These are phyloP conservation scores for Mola mola DNA, from an alignment of 2,113 vertebrate species.

Conservation along the genomic window DNA sequence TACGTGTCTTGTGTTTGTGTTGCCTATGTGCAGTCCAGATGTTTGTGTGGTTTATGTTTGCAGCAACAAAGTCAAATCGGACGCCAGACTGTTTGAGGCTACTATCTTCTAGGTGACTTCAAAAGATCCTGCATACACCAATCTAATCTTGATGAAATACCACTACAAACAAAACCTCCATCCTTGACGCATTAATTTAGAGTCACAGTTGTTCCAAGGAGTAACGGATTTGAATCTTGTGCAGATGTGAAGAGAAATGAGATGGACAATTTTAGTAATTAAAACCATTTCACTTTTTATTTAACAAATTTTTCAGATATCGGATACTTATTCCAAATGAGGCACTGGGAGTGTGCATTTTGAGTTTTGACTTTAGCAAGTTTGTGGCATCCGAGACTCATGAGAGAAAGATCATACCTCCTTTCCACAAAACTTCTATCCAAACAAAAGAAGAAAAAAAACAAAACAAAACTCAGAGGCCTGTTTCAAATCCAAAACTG, in stretches of 20 bases:
- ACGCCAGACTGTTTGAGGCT: slow-evolving; percentile 17
- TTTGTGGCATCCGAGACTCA: slow-evolving; percentile 36
- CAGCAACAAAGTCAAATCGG: slow-evolving; percentile 50
- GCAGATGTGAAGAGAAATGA: slow-evolving; percentile 5
- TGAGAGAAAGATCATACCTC: slow-evolving; percentile 16
- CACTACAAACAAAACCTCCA: slow-evolving; percentile 1
- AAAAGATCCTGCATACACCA: slow-evolving; percentile 27
- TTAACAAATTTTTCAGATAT: slow-evolving; percentile 21
- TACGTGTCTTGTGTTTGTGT: background rate
- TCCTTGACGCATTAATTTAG: background rate
- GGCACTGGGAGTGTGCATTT: background rate
- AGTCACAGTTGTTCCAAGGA: slow-evolving; percentile 12
- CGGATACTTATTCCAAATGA: slow-evolving; percentile 22
- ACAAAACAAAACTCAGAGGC: slow-evolving; percentile 38
- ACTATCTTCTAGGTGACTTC: slow-evolving; percentile 27
- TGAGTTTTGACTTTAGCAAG: slow-evolving; percentile 32
- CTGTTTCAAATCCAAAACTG: slow-evolving; percentile 70
- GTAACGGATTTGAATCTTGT: background rate
- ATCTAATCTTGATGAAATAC: slow-evolving; percentile 38
- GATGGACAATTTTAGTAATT: slow-evolving; percentile 19
- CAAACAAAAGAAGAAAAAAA: slow-evolving; percentile 21
- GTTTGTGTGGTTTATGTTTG: slow-evolving; percentile 42
- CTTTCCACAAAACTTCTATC: slow-evolving; percentile 8
- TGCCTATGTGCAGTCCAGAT: slow-evolving; percentile 22
- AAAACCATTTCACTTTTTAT: slow-evolving; percentile 14